Evolutionary conservation across 2,797 vertebrate genomes (phyloP), one percentile per base, ranked within the genome.

Genomic region (Cynopterus sphinx): DNA sequence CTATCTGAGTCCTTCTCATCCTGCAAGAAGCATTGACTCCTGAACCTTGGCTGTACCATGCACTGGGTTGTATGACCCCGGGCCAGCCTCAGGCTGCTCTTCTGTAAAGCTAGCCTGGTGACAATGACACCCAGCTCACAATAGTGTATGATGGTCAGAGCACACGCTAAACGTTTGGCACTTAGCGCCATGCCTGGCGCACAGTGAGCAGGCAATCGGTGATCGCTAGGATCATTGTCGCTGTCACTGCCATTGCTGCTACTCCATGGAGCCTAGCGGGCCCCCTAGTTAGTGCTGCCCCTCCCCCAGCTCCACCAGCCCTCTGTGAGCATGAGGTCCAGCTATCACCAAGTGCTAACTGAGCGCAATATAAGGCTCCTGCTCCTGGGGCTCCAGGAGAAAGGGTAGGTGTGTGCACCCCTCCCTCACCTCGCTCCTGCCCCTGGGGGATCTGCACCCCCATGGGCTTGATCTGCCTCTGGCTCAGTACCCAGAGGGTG

Each of bases 401-500:
- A 85, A 53, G 49, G 53, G 53, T 28, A 31, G 83, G 43, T 28
- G 57, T 71, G 46, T 19, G 43, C 11, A 22, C 51, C 65, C 43
- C n/a, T 87, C 53, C 31, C 55, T 86, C 53, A 9, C 51, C 19
- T 24, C 1, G 22, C 13, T 53, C 77, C 74, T 46, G 28, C 9
- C 26, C 49, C 63, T 0, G 1, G 9, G 84, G 63, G n/a, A 8
- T 17, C 22, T 4, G 4, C 17, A n/a, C 53, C 46, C 33, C 22
- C 31, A 1, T 13, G 43, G 51, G 49, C 26, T 10, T 28, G 22
- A 63, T n/a, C 17, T 90, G 61, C 74, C 49, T 59, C 86, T 71
- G n/a, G 1, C 74, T 96, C 94, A 98, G 98, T 95, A 95, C 81
- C 92, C 97, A 6, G 90, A 96, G 71, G 96, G 87, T 6, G 86